A percentile compares a stretch with the other conserved stretches of the same genome.
Evolutionary conservation across 2,113 vertebrate genomes (phyloP).

Genomic region (Prochilodus magdalenae): DNA sequence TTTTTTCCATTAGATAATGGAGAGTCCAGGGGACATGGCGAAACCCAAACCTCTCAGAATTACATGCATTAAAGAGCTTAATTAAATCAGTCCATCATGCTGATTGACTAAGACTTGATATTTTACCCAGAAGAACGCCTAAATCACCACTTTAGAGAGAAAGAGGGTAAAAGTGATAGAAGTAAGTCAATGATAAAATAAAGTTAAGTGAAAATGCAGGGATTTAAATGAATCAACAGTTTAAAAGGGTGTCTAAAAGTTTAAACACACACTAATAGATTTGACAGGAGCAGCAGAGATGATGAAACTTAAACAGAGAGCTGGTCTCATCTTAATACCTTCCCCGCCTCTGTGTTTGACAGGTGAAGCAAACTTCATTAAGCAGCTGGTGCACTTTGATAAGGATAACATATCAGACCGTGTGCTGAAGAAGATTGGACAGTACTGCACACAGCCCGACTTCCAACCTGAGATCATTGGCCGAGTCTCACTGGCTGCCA

Average conservation of each 20-base stretch:
- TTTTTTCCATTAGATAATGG: not conserved
- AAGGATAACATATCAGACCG: constrained; percentile 89
- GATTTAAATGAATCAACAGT: not conserved
- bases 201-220: not conserved
- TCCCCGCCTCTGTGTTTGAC: constrained; percentile 27
- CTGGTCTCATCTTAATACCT: not conserved
- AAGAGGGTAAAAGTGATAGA: not conserved
- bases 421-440: constrained; percentile 84
- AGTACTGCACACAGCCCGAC: constrained; percentile 83
- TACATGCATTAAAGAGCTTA: constrained; percentile 12
- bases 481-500: constrained; percentile 86
- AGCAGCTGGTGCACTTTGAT: constrained; percentile 87
- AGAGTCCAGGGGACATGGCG: not conserved
- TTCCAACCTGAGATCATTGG: constrained; percentile 89
- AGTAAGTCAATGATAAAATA: not conserved
- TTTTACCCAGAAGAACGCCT: constrained; percentile 19
- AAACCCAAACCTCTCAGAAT: not conserved
- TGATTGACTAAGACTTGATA: constrained; percentile 30
- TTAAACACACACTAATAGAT: constrained; percentile 12
- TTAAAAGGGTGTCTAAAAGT: not conserved
- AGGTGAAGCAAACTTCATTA: constrained; percentile 91
- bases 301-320: constrained; percentile 9
- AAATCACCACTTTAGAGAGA: not conserved
- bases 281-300: not conserved
- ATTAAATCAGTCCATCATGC: constrained; percentile 42